phyloP scores from a whole-genome alignment of 2,113 vertebrate species.

The Etia nguti region DNA sequence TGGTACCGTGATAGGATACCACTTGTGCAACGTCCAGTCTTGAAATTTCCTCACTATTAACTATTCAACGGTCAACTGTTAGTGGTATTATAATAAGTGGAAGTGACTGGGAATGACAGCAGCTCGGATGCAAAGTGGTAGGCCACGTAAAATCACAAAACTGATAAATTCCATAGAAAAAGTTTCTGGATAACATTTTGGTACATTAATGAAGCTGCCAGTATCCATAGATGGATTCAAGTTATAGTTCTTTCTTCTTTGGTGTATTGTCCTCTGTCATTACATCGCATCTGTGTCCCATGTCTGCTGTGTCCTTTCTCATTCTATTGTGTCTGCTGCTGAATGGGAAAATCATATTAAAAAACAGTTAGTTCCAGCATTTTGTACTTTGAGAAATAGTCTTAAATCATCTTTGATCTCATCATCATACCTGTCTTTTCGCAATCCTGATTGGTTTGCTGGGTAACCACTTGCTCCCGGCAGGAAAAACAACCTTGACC shows the following conservation, averaged over 20 bases:
- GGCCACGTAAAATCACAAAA: neutral
- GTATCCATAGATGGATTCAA: neutral
- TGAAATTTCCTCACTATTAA: too few species aligned
- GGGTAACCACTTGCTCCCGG: neutral
- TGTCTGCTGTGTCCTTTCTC: neutral
- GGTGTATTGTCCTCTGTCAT: neutral
- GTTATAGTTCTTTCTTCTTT: neutral
- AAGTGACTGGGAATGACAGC: too few species aligned
- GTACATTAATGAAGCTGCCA: neutral
- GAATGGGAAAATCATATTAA: neutral
- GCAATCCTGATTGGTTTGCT: neutral
- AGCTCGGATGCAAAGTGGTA: too few species aligned
- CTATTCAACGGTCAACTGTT: too few species aligned
- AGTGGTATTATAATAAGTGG: too few species aligned
- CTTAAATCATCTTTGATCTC: neutral
- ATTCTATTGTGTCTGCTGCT: neutral
- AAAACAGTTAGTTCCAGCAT: neutral
- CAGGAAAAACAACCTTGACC: constrained; percentile 10
- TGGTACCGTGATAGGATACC: too few species aligned
- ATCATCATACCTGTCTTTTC: neutral
- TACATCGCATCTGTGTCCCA: neutral
- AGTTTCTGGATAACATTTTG: fast-evolving
- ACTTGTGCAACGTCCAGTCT: too few species aligned
- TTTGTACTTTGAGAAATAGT: neutral
- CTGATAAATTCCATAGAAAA: too few species aligned